Conservation (phyloP, 2,888 invertebrate species). For the Napeogenes sylphis region DNA sequence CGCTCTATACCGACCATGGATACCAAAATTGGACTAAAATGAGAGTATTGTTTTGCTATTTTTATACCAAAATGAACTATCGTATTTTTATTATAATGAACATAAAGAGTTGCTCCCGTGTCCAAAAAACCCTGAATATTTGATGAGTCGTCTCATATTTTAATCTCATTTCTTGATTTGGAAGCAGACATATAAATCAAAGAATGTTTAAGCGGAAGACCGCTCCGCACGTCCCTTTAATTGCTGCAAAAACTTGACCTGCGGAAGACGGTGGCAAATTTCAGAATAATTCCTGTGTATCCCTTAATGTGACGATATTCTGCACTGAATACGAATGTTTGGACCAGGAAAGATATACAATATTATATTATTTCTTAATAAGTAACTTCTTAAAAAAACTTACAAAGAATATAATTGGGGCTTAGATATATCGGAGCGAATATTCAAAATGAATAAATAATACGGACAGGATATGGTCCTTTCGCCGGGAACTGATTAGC, state of each 20-base stretch:
- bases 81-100: conserved; percentile 74
- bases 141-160: conserved; percentile 72
- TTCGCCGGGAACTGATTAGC: conserved; percentile 64
- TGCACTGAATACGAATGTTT: conserved; percentile 23
- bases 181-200: conserved; percentile 73
- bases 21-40: conserved; percentile 38
- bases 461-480: conserved; percentile 46
- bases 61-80: conserved; percentile 62
- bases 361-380: not conserved
- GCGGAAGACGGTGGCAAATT: conserved; percentile 73
- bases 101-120: conserved; percentile 57
- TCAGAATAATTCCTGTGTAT: conserved; percentile 54
- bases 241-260: conserved; percentile 72
- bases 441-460: conserved; percentile 37
- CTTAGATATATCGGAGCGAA: conserved; percentile 12
- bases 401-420: conserved; percentile 3
- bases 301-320: conserved; percentile 23
- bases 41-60: conserved; percentile 42
- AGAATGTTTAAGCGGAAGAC: conserved; percentile 64
- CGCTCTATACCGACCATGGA: no score
- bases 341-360: not conserved
- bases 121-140: conserved; percentile 70
- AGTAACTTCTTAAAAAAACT: not conserved
- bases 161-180: conserved; percentile 58
- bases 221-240: conserved; percentile 68